Evolutionary conservation across 2,888 invertebrate species (phyloP).

Genomic region (Spatulosminthurus flaviceps): DNA sequence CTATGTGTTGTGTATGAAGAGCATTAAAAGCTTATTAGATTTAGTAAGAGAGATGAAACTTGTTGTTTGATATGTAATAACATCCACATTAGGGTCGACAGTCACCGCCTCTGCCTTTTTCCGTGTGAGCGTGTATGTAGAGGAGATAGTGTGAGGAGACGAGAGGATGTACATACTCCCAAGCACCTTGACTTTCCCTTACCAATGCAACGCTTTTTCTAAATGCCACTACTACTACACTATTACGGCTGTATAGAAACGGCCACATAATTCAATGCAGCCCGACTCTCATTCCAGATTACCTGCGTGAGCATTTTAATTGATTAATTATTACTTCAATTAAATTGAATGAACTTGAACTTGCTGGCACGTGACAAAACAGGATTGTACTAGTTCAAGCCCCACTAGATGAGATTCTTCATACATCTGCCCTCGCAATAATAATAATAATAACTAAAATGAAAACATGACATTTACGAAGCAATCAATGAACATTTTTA

Average conservation of each 20-base stretch:
- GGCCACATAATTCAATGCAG: conserved; percentile 12
- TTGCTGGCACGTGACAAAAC: conserved; percentile 40
- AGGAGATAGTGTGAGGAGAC: no score
- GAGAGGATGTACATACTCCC: neutral
- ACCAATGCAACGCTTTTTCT: no score
- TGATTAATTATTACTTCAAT: conserved; percentile 40
- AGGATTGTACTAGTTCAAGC: neutral
- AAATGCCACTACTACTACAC: neutral
- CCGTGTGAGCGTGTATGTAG: neutral
- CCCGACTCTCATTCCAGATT: neutral
- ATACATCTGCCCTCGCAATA: neutral
- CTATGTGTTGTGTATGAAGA: neutral
- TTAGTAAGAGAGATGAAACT: conserved; percentile 7
- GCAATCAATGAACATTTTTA: neutral
- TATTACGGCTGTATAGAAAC: no score
- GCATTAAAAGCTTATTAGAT: conserved; percentile 18
- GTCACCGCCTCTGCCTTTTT: conserved; percentile 13
- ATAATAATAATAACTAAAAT: neutral
- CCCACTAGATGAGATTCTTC: neutral
- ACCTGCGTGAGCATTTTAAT: conserved; percentile 35
- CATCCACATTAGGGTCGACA: conserved; percentile 14
- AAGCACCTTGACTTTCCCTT: conserved; percentile 13
- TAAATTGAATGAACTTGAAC: conserved; percentile 41
- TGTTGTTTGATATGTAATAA: conserved; percentile 18
- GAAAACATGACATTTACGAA: neutral